Evolutionary conservation across 2,888 invertebrate genomes (phyloP), one percentile per base, ranked within the genome.

Genomic region (Trissonchulus latispiculum): DNA sequence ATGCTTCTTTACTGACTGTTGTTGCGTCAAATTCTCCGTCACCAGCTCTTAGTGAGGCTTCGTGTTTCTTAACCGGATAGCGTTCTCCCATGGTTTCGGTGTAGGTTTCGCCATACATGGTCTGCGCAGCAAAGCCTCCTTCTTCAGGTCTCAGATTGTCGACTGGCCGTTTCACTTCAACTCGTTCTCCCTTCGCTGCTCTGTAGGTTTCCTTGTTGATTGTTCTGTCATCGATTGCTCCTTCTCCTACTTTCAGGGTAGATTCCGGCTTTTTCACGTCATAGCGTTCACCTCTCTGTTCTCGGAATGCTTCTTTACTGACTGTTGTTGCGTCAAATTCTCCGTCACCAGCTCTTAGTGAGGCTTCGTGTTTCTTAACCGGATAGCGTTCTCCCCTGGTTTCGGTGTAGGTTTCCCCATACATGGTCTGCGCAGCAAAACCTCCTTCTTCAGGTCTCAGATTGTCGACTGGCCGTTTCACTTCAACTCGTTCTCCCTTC

Each of bases 21-120:
- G 70, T 37, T 35, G 36, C 70, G 29, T 70, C 70, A 3, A 70
- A 8, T 70, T 36, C 32, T 23, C 36, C 70, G 2, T 36, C n/a
- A 2, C 28, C 70, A 37, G 28, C 48, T 35, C 15, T 2, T 33
- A 70, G 31, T 15, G 18, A 18, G 29, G n/a, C 70, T 32, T 18
- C 28, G 2, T 36, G 70, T n/a, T 31, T 3, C 48, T 70, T 70
- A n/a, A 70, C 36, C 2, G 3, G n/a, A 36, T 37, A 3, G n/a
- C 70, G 23, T n/a, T 70, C 70, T 2, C 70, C 70, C 2, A 2
- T 35, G 36, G 2, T 31, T n/a, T 36, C 70, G 8, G 8, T 15
- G 48, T 28, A 70, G 2, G 23, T 8, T 2, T 70, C 70, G 28
- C 70, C 8, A 32, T 32, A 29, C 35, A 33, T 8, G 8, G 68